Evolutionary conservation across 2,888 invertebrate genomes (phyloP).

Genomic region (Horisme vitalbata): DNA sequence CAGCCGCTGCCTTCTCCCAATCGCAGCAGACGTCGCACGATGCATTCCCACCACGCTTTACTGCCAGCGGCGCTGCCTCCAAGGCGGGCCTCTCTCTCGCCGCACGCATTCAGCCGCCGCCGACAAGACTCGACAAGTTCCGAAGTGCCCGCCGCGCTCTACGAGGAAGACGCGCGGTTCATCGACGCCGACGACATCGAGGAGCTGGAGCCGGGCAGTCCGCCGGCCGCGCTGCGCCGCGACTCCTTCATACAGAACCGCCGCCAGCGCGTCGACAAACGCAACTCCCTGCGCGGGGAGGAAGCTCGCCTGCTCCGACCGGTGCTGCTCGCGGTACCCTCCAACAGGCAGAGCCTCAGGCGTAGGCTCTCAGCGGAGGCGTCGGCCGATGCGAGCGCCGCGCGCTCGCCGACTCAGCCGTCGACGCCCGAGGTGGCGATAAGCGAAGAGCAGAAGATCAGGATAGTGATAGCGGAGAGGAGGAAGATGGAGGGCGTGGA

Average conservation of each 20-base stretch:
- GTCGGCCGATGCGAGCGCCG: constrained; percentile 54
- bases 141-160: constrained; percentile 69
- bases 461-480: constrained; percentile 84
- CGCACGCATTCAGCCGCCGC: constrained; percentile 75
- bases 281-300: constrained; percentile 72
- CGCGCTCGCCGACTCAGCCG: constrained; percentile 44
- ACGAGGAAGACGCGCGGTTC: constrained; percentile 81
- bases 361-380: too few species aligned
- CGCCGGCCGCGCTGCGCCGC: constrained; percentile 68
- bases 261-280: constrained; percentile 70
- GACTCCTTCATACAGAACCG: constrained; percentile 78
- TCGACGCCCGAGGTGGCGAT: constrained; percentile 52
- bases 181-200: constrained; percentile 83
- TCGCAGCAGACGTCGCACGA: constrained; percentile 74
- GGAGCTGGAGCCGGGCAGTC: constrained; percentile 74
- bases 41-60: constrained; percentile 84
- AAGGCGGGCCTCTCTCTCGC: constrained; percentile 81
- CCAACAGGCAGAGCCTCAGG: constrained; percentile 54
- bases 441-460: constrained; percentile 79
- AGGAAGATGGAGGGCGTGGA: constrained; percentile 74
- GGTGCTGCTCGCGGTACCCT: constrained; percentile 67
- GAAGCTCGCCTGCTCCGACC: constrained; percentile 72
- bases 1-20: constrained; percentile 65
- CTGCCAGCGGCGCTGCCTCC: constrained; percentile 75
- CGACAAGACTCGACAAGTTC: constrained; percentile 75